Base-by-base conservation (phyloP, 2,888 invertebrate genomes). In the Villa cingulata region DNA sequence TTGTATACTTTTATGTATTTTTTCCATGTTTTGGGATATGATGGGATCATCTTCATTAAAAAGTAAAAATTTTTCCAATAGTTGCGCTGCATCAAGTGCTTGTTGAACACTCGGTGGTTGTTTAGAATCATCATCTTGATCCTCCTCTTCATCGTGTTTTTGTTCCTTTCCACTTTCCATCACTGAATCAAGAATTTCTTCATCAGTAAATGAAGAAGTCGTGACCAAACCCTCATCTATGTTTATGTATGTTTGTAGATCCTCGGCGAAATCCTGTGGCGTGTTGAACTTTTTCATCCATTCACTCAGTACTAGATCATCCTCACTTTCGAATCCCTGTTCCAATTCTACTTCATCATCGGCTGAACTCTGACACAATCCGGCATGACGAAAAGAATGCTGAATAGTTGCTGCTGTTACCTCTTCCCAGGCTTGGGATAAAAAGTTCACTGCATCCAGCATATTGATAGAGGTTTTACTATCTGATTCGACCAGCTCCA, bases 131-230 rank as follows among this genome's bases (percentile, higher is more conserved):
- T 23, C 23, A 23, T 4, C 5, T 23, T 23, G 23, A 7, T 23
- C 23, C 7, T 23, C 23, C 23, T 43, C 34, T 43, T 43, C 43
- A 36, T 43, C 34, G 19, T 16, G 23, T 5, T 36, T 38, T 17
- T 38, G 17, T 4, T 18, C 16, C 17, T 17, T 17, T 16, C 9
- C 38, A 12, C 9, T 17, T 34, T 32, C 17, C 18, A 23, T 14
- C 43, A 43, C 43, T 18, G 18, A 43, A 17, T 36, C 18, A 4
- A 43, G 34, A 43, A 34, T 43, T 43, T 43, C 17, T 43, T 43
- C 17, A 34, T 43, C 36, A 12, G n/a, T 43, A 34, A 43, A n/a
- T 43, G 43, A 43, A 43, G 17, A 34, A 3, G 43, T 43, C 34
- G 43, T 43, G 15, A 18, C 19, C 43, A 43, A 2, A 12, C 12